Evolutionary conservation across 2,888 invertebrate species (phyloP), one percentile per base, ranked within the genome.

Genomic region (Epirrhoe tristata): DNA sequence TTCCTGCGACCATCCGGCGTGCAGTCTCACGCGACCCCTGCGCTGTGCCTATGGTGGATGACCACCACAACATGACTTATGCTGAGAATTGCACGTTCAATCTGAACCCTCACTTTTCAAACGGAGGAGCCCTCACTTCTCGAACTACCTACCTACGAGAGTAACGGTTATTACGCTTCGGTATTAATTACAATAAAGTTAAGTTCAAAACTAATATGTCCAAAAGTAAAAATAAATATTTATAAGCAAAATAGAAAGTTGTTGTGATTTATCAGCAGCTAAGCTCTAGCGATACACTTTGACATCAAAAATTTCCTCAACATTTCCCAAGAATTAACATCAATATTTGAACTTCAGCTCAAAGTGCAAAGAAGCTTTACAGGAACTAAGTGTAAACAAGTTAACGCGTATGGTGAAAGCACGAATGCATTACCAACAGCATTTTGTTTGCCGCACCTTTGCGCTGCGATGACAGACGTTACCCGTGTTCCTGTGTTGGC

Each of bases 1-100:
- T 93, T 93, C 93, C 93, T 92, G 88, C 86, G 89, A 76, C 82
- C 93, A 90, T 93, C 92, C 93, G 93, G 92, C 86, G 86, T 69
- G 76, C 85, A 84, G 82, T 93, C 93, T 88, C 93, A 93, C 93
- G 91, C 91, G 90, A 88, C 88, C 79, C 77, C 76, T 79, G 77
- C 80, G 80, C 76, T 72, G 59, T 63, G 70, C 63, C 73, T 67
- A 74, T 81, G 77, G 78, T 79, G 78, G 79, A 76, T 82, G 81
- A 82, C 82, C 82, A 83, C 74, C 78, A 70, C 71, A 72, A 64
- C 71, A 61, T 69, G 14, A 67, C 14, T 54, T 56, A 66, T 46
- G 17, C 50, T 73, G 54, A 65, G 64, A 76, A 69, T 67, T 61
- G 17, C 39, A 55, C 61, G 46, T 17, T 10, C 10, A 12, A 14